A percentile compares a stretch with the other conserved stretches of the same genome.
Conservation (phyloP, 2,113 vertebrate species). For the Smithornis capensis region DNA sequence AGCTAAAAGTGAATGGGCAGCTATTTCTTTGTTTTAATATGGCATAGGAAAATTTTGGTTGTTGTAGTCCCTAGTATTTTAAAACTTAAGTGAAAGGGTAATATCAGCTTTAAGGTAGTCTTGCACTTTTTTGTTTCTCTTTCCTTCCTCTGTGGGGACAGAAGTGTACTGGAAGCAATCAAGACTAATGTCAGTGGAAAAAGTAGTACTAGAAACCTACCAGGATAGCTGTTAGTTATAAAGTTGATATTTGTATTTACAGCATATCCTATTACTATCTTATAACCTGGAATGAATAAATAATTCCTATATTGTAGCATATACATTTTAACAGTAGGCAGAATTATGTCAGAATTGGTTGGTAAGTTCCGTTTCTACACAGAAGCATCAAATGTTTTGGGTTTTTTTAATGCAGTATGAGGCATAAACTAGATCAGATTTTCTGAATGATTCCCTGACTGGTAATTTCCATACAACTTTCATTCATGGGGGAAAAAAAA, state of each 20-base stretch:
- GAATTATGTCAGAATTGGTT: background rate
- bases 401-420: background rate
- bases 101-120: background rate
- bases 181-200: background rate
- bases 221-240: background rate
- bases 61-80: background rate
- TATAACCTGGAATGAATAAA: background rate
- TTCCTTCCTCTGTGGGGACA: background rate
- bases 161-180: background rate
- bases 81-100: background rate
- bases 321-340: background rate
- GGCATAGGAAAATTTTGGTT: background rate
- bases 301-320: background rate
- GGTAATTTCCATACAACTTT: background rate
- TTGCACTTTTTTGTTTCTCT: rapidly evolving
- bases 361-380: background rate
- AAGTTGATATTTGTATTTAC: background rate
- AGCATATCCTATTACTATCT: background rate
- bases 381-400: background rate
- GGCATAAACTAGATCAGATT: background rate
- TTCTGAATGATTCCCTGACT: background rate
- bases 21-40: background rate
- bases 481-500: background rate
- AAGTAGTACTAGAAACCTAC: background rate
- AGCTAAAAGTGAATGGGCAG: background rate